These are phyloP conservation scores for Smutsia gigantea DNA, from an alignment of 2,797 vertebrate species.

Conservation along the genomic window DNA sequence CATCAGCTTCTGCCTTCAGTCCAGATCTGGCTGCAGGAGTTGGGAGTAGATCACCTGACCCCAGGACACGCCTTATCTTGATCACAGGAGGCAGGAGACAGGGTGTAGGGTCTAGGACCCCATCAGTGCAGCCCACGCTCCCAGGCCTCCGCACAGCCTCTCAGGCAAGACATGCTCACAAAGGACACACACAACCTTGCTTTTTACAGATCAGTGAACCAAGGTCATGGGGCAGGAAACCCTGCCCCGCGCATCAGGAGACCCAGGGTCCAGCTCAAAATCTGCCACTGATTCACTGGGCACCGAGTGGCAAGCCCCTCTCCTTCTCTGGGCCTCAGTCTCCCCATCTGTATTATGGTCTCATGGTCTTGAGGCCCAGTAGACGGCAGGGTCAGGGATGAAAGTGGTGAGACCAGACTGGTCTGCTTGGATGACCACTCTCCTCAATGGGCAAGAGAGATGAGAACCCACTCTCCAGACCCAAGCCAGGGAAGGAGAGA, in stretches of 20 bases:
- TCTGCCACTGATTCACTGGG: neutral
- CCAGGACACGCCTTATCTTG: accelerated
- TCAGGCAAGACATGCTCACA: neutral
- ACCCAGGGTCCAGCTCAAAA: neutral
- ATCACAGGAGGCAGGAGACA: neutral
- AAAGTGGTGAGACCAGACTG: neutral
- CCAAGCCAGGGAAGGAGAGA: neutral
- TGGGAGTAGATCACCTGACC: neutral
- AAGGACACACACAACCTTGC: neutral
- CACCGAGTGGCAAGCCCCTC: neutral
- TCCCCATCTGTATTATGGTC: neutral
- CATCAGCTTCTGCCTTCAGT: constrained; percentile 61
- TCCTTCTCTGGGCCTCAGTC: neutral
- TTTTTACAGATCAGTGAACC: neutral
- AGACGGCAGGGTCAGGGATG: neutral
- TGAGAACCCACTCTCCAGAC: neutral
- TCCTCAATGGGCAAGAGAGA: neutral
- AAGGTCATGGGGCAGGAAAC: neutral
- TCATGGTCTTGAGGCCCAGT: neutral
- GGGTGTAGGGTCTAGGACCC: neutral
- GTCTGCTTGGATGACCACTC: neutral
- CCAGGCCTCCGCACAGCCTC: neutral
- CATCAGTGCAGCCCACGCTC: neutral
- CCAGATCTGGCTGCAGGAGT: neutral
- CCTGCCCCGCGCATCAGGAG: neutral